These are phyloP conservation scores for Tetranychus piercei DNA, from an alignment of 2,888 invertebrate species.

Conservation along the genomic window DNA sequence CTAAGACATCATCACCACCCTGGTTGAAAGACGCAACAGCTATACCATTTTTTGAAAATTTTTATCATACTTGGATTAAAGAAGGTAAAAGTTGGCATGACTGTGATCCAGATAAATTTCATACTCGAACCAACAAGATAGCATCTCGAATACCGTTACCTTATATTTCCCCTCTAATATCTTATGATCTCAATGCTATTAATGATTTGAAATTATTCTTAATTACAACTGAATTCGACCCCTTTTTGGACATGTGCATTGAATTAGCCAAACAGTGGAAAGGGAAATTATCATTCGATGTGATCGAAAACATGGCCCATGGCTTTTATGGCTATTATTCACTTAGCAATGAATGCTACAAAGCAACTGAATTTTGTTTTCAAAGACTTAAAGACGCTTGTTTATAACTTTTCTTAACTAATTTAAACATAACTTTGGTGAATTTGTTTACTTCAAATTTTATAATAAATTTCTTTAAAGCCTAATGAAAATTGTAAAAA, in stretches of 20 bases:
- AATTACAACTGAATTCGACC: conserved; percentile 61
- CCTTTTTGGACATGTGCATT: conserved; percentile 86
- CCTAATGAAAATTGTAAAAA: too few relatives aligned
- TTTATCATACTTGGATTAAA: neutral
- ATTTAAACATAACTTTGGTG: too few relatives aligned
- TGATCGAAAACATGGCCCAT: conserved; percentile 75
- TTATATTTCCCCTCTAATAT: neutral
- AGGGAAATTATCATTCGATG: conserved; percentile 50
- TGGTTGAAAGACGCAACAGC: neutral
- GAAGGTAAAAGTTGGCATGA: conserved; percentile 2
- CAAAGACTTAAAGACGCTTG: neutral
- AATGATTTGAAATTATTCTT: conserved; percentile 61
- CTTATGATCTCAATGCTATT: neutral
- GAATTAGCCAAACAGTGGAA: conserved; percentile 77
- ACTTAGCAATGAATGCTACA: conserved; percentile 18
- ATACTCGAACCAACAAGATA: neutral
- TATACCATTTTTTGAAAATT: neutral
- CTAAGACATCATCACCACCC: neutral
- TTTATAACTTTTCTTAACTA: neutral
- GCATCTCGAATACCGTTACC: neutral
- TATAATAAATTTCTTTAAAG: too few relatives aligned
- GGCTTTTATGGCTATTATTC: conserved; percentile 73
- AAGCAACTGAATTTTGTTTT: neutral
- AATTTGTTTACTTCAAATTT: too few relatives aligned
- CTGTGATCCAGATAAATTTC: neutral